These are phyloP conservation scores for Scaptomyza pallida DNA, from an alignment of 1,140 invertebrate species.

Conservation along the genomic window DNA sequence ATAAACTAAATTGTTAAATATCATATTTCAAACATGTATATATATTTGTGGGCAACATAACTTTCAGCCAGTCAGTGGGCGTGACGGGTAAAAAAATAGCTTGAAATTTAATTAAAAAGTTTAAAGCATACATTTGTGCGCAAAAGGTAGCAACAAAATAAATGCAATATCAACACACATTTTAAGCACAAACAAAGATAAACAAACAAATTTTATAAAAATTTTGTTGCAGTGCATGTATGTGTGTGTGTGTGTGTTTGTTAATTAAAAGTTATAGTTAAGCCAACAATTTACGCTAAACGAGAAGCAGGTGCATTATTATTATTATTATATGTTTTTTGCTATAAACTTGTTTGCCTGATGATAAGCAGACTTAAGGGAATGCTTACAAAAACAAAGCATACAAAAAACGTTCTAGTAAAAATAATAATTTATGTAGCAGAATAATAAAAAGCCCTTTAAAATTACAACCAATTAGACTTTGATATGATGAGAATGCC, in stretches of 20 bases:
- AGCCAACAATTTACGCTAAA: slow-evolving; percentile 6
- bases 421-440: too few species aligned
- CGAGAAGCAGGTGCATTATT: not conserved
- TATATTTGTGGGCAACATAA: slow-evolving; percentile 21
- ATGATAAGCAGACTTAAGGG: too few species aligned
- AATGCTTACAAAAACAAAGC: too few species aligned
- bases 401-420: too few species aligned
- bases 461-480: not conserved
- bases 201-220: slow-evolving; percentile 29
- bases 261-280: slow-evolving; percentile 48
- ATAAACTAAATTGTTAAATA: slow-evolving; percentile 62
- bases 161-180: slow-evolving; percentile 9
- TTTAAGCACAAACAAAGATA: slow-evolving; percentile 6
- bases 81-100: slow-evolving; percentile 21
- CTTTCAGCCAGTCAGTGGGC: slow-evolving; percentile 36
- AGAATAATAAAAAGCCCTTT: not conserved
- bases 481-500: too few species aligned
- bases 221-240: slow-evolving; percentile 11
- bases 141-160: slow-evolving; percentile 22
- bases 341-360: too few species aligned
- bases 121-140: slow-evolving; percentile 46
- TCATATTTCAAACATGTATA: slow-evolving; percentile 41
- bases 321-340: not conserved
- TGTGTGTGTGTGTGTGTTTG: not conserved
- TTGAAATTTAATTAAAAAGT: slow-evolving; percentile 77